Evolutionary conservation across 2,797 vertebrate species (phyloP), one percentile per base, ranked within the genome.

Genomic region (Ara ararauna): DNA sequence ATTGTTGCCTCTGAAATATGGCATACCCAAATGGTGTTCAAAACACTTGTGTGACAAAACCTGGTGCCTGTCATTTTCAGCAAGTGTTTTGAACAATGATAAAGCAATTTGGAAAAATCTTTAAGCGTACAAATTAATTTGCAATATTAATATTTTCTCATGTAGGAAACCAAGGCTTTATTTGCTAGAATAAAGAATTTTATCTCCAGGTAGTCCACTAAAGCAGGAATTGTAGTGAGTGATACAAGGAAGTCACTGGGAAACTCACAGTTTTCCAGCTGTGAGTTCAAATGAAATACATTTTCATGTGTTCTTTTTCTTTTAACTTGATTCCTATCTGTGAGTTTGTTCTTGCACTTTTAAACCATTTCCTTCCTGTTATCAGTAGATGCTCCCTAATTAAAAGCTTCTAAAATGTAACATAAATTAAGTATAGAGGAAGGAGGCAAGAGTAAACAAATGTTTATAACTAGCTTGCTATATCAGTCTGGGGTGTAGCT

Each of bases 361-460:
- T 90, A 87, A 84, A 86, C 82, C 27, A 13, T 91, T 94, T 96
- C 92, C 91, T 96, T 95, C 95, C 83, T 93, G 82, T 90, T 92
- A 91, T 80, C 89, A 76, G 90, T 93, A 94, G 95, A 95, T 75
- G 56, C 81, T 97, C 76, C 61, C 82, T 97, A 96, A 97, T 98
- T 98, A 98, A 97, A 97, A 96, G 83, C 78, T 96, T 95, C 97
- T 97, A 94, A 95, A 97, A 97, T 96, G 87, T 97, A 97, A 92
- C 64, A 68, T 97, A 96, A 98, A 98, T 98, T 96, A 97, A 95
- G 89, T 95, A 77, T 90, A 96, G 95, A 98, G 85, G 81, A 97
- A 93, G 91, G 77, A 97, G 82, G 79, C 74, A 93, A 96, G 79
- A 87, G 91, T 92, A 96, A 95, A 91, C 38, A 89, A 94, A 90